Base-by-base conservation (phyloP, 1,140 invertebrate species). In the Papilio dardanus region DNA sequence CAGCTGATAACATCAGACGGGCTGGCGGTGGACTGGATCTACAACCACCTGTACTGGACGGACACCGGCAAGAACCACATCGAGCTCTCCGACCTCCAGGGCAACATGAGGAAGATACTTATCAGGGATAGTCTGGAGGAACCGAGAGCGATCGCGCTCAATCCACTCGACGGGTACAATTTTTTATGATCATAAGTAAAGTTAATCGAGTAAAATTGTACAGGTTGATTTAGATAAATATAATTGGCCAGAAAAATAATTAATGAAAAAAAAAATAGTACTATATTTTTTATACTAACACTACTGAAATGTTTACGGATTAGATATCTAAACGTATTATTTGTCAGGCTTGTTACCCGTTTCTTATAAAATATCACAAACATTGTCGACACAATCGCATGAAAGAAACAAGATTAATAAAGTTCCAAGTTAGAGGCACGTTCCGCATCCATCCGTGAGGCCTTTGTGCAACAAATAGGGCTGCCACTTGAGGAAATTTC, bases 11-110 rank as follows among this genome's bases (percentile, higher is more conserved):
- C 96, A 10, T 97, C 98, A 0, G 98, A 99, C 94, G 98, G 98
- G 19, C 92, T 99, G 65, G 98, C 98, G 1, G 97, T 99, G 42
- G 99, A 99, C 93, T 99, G 99, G 99, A 96, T 99, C 71, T 98
- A 99, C 91, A 97, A 97, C 89, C 97, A 99, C 81, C 95, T 99
- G 66, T 99, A 99, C 94, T 99, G 98, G 97, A 99, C 98, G 0
- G 98, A 99, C 88, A 97, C 98, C 3, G 97, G 96, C 35, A 97
- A 96, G 81, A 97, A 99, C 89, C 97, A 96, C 24, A 99, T 99
- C 81, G 96, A 98, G 88, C 94, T 99, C 40, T 96, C 97, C 0
- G 97, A 98, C 87, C 96, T 99, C 79, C 97, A 98, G 88, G 97
- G 97, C 7, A 97, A 96, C 83, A 97, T 98, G 96, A 95, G 97